phyloP scores from a whole-genome alignment of 2,113 vertebrate species.

The Bambusicola thoracicus region DNA sequence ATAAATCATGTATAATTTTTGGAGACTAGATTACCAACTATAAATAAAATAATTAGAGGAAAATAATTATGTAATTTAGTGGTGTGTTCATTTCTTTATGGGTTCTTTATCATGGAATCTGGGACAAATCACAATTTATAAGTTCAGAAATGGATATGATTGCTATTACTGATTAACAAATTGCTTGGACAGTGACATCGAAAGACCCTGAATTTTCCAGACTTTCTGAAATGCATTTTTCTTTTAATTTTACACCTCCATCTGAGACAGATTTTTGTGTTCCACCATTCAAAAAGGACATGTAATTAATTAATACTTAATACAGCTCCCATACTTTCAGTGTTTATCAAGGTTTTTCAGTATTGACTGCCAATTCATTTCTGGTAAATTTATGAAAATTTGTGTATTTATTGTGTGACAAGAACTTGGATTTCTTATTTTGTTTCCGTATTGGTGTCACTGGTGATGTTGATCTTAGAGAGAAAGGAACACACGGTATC shows the following conservation, averaged over 20 bases:
- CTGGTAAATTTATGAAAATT: neutral
- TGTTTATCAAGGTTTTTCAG: neutral
- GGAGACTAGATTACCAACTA: neutral
- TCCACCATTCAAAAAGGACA: neutral
- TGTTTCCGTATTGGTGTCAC: neutral
- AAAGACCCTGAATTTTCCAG: neutral
- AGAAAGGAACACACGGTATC: neutral
- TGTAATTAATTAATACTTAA: neutral
- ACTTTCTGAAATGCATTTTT: neutral
- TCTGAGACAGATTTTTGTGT: neutral
- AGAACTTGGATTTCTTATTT: neutral
- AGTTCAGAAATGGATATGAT: neutral
- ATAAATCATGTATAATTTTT: neutral
- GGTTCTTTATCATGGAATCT: neutral
- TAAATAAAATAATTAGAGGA: neutral
- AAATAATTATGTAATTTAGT: neutral
- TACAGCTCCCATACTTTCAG: neutral
- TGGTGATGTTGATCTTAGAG: conserved; percentile 22
- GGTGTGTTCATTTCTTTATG: neutral
- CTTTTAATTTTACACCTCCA: neutral
- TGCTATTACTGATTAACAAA: neutral
- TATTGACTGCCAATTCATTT: conserved; percentile 12
- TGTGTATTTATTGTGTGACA: neutral
- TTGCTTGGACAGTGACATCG: neutral
- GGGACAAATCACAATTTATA: neutral